Evolutionary conservation across 2,113 vertebrate genomes (phyloP), one percentile per base, ranked within the genome.

Genomic region (Nicator chloris): DNA sequence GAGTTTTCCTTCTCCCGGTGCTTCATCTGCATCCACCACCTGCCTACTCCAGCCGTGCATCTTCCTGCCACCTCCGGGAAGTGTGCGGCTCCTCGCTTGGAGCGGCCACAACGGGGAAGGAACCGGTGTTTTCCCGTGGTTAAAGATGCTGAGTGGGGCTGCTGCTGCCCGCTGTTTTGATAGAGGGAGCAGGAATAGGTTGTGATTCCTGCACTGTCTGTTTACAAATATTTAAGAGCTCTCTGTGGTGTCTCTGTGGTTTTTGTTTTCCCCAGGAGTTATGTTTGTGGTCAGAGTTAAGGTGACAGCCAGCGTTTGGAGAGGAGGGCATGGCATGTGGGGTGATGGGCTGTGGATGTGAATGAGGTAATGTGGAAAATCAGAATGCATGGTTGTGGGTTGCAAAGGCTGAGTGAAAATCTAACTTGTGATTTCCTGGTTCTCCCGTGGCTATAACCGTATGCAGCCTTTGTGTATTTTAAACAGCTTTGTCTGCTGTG

Each of bases 261-360:
- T 64, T 71, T 61, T 85, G 66, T 64, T 82, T 86, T 81, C 56
- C 72, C 54, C 35, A 39, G 80, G 93, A 92, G 63, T 95, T 88
- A n/a, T 19, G 69, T 92, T 75, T 95, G 82, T 82, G 92, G 86
- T 93, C 72, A 70, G 91, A 81, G 77, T 75, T 92, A 27, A 84
- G 92, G 92, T 92, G 90, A 66, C 72, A 80, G 45, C 17, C 61
- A 40, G 71, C 5, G 0, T 65, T 82, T 30, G 80, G 83, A 77
- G 82, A 37, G 83, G 72, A 87, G 71, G 82, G 80, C 39, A 77
- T 15, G 64, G 75, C 7, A 1, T 66, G 33, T 30, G 61, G 65
- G 70, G 93, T 57, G 76, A 37, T 39, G 45, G 88, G 88, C 56
- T 80, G 77, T 56, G 83, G 65, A 59, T 70, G 68, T n/a, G 79